These are phyloP conservation scores for Tenebrio molitor DNA, from an alignment of 1,140 invertebrate species.

Conservation along the genomic window DNA sequence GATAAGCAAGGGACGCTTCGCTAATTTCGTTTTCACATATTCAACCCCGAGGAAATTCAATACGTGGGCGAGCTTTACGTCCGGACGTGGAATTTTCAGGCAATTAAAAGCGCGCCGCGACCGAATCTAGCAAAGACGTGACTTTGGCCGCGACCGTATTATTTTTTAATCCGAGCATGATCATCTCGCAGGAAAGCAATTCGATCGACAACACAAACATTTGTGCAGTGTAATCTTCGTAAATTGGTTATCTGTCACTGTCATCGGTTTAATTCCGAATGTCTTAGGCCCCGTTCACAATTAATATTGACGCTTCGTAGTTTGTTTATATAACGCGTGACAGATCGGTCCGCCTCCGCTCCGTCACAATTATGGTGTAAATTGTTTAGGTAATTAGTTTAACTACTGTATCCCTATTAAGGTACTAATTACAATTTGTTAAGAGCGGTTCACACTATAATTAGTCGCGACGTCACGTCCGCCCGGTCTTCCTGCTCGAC, in stretches of 20 bases:
- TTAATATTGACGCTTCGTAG: slow-evolving; percentile 46
- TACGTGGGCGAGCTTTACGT: slow-evolving; percentile 29
- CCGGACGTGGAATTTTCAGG: slow-evolving; percentile 3
- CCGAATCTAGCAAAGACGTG: too few relatives aligned
- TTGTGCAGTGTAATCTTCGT: slow-evolving; percentile 51
- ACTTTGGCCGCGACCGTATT: not conserved
- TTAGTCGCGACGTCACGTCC: slow-evolving; percentile 63
- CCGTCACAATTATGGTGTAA: slow-evolving; percentile 58
- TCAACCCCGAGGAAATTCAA: slow-evolving; percentile 44
- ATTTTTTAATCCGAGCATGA: slow-evolving; percentile 29
- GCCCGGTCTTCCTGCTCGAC: slow-evolving; percentile 59
- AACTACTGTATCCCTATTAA: slow-evolving; percentile 66
- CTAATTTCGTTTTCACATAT: slow-evolving; percentile 51
- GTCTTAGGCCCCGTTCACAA: slow-evolving; percentile 38
- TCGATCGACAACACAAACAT: slow-evolving; percentile 48
- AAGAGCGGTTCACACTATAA: slow-evolving; percentile 64
- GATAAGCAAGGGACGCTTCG: slow-evolving; percentile 47
- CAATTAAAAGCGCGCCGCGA: too few relatives aligned
- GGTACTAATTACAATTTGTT: slow-evolving; percentile 65
- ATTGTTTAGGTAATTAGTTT: slow-evolving; percentile 63
- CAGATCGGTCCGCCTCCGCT: slow-evolving; percentile 54
- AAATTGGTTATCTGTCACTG: slow-evolving; percentile 51
- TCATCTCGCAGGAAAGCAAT: slow-evolving; percentile 43
- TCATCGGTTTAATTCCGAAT: slow-evolving; percentile 42
- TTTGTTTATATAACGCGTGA: slow-evolving; percentile 41